Conservation (phyloP, 2,888 invertebrate species). For the Eudasyphora cyanicolor region DNA sequence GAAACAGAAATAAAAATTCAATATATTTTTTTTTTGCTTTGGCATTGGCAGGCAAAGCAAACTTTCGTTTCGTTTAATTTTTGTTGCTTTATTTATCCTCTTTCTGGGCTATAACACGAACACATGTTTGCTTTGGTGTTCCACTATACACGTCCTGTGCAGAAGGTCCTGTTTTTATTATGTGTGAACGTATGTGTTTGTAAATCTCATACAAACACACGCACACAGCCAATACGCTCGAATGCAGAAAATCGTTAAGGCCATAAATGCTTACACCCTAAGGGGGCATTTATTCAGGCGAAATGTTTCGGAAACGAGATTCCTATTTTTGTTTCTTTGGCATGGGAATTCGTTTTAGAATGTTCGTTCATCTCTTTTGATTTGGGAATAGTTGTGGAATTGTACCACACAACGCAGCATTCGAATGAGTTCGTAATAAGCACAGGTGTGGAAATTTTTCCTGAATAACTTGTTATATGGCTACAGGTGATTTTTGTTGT, state of each 20-base stretch:
- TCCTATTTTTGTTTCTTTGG: background rate
- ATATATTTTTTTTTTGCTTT: too few relatives aligned
- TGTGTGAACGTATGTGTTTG: slow-evolving; percentile 17
- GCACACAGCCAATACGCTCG: background rate
- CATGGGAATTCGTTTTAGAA: slow-evolving; percentile 2
- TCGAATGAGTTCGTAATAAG: slow-evolving; percentile 47
- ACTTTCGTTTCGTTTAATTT: background rate
- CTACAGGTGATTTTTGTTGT: slow-evolving; percentile 47
- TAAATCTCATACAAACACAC: background rate
- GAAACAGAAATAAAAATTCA: slow-evolving; percentile 1
- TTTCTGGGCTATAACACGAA: background rate
- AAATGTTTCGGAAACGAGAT: slow-evolving; percentile 6
- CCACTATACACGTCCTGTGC: background rate
- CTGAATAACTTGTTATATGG: slow-evolving; percentile 41
- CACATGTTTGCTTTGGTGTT: slow-evolving; percentile 19
- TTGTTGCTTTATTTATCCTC: background rate
- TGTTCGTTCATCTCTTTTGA: background rate
- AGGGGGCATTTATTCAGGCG: slow-evolving; percentile 9
- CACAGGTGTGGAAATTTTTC: slow-evolving; percentile 55
- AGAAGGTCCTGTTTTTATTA: slow-evolving; percentile 13
- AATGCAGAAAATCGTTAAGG: slow-evolving; percentile 23
- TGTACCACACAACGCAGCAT: background rate
- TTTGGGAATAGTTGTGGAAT: slow-evolving; percentile 4
- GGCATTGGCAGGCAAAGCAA: slow-evolving; percentile 9
- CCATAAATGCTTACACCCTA: slow-evolving; percentile 29